These are phyloP conservation scores for Channa striata DNA, from an alignment of 2,797 vertebrate genomes.

Conservation along the genomic window DNA sequence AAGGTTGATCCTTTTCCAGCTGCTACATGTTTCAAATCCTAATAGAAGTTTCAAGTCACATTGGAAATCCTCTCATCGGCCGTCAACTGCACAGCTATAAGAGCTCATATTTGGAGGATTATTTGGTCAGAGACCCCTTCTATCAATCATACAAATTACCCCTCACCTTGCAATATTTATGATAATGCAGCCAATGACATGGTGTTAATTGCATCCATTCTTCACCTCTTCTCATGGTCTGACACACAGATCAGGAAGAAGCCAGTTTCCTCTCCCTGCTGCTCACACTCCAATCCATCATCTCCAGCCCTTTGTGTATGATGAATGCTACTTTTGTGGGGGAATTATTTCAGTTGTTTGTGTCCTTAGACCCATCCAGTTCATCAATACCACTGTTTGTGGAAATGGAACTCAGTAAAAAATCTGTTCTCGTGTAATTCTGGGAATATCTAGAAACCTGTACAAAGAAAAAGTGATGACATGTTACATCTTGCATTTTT, in stretches of 20 bases:
- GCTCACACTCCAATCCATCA: constrained; percentile 59
- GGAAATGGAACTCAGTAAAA: constrained; percentile 22
- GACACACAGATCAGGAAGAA: constrained; percentile 62
- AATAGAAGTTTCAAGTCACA: too few relatives aligned
- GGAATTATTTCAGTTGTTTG: constrained; percentile 56
- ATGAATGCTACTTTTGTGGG: constrained; percentile 56
- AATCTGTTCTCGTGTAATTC: too few relatives aligned
- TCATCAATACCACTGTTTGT: constrained; percentile 37
- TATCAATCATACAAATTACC: constrained; percentile 78
- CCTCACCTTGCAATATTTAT: constrained; percentile 78
- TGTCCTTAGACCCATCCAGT: constrained; percentile 9
- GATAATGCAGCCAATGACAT: constrained; percentile 72
- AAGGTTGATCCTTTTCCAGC: too few relatives aligned
- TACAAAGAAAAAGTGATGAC: too few relatives aligned
- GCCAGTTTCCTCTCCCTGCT: constrained; percentile 23
- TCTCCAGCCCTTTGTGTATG: constrained; percentile 43
- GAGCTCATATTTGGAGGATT: constrained; percentile 51
- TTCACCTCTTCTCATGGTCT: constrained; percentile 67
- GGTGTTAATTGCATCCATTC: constrained; percentile 72
- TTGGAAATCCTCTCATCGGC: background rate
- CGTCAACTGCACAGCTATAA: constrained; percentile 18
- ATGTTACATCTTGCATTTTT: too few relatives aligned
- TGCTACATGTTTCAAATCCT: too few relatives aligned
- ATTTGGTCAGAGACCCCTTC: constrained; percentile 57
- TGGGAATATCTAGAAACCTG: too few relatives aligned